Base-by-base conservation (phyloP, 1,140 invertebrate species). In the Eumeta japonica region DNA sequence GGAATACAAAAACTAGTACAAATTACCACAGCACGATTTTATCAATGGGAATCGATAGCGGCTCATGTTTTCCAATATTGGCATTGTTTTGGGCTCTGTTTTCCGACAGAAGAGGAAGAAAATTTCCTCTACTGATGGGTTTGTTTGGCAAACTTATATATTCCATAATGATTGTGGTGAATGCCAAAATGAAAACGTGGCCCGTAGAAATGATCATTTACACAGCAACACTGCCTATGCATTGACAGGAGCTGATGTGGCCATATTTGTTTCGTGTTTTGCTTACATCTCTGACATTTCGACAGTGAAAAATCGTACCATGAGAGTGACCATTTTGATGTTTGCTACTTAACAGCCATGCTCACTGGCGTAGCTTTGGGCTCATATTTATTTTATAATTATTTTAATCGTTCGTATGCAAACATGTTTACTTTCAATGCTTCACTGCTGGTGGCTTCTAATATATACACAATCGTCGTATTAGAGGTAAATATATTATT, bases 51-150 rank as follows among this genome's bases (percentile, higher is more conserved):
- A 45, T 80, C 82, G 31, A 82, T 89, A 3, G 81, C 84, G 0
- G 80, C 79, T 0, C 83, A 89, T 46, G 55, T 82, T 0, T 75
- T 86, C 82, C 89, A 11, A 55, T 89, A 2, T 58, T 90, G n/a
- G 84, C 87, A 0, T 68, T 89, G 16, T 88, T 88, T 55, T 65
- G 87, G 12, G 88, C 87, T 1, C 81, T 86, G 10, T 90, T 87
- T 77, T 88, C 85, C 24, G 87, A 90, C 53, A 80, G 79, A 44
- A 62, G 80, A 2, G 85, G 85, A 0, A 62, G 85, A n/a, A 87
- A 88, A 57, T 44, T 85, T 2, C 80, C 86, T 0, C 46, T 90
- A 1, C 48, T 89, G 0, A 61, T 85, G 5, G 88, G 87, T 0
- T 53, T 90, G 1, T 38, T 79, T 2, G 86, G 87, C 7, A 88